These are phyloP conservation scores for Orussus abietinus DNA, from an alignment of 1,140 invertebrate genomes.

Conservation along the genomic window DNA sequence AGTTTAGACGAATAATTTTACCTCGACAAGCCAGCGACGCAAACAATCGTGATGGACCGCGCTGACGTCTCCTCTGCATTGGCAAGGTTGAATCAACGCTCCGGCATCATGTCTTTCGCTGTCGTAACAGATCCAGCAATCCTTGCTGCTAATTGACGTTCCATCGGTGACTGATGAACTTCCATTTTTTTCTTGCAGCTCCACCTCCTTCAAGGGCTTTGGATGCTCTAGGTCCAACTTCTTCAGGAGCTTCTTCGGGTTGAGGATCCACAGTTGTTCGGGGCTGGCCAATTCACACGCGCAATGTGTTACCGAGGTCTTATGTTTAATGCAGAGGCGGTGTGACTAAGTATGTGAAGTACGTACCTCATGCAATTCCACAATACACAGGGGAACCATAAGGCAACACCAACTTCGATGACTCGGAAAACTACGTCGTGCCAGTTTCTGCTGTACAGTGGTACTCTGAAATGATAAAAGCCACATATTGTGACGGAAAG, in stretches of 20 bases:
- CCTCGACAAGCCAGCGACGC: constrained; percentile 81
- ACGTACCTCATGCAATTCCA: constrained; percentile 87
- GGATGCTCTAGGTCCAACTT: constrained; percentile 53
- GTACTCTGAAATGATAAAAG: constrained; percentile 62
- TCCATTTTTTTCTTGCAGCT: constrained; percentile 52
- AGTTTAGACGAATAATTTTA: no score
- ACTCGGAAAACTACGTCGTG: constrained; percentile 87
- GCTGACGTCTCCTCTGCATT: constrained; percentile 85
- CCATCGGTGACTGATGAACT: constrained; percentile 32
- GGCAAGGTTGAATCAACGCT: constrained; percentile 83
- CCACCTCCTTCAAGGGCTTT: constrained; percentile 52
- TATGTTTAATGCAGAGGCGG: no score
- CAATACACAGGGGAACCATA: constrained; percentile 92
- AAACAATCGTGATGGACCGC: constrained; percentile 90
- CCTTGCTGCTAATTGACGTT: constrained; percentile 52
- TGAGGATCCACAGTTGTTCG: constrained; percentile 90
- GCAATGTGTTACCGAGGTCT: no score
- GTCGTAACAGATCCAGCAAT: constrained; percentile 95
- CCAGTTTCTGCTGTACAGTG: constrained; percentile 83
- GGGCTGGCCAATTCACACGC: no score
- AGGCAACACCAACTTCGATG: constrained; percentile 86
- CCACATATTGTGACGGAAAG: no score
- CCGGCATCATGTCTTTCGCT: constrained; percentile 68
- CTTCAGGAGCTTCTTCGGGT: constrained; percentile 81
- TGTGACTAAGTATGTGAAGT: background rate